These are phyloP conservation scores for Podarcis lilfordi DNA, from an alignment of 2,797 vertebrate species.

Conservation along the genomic window DNA sequence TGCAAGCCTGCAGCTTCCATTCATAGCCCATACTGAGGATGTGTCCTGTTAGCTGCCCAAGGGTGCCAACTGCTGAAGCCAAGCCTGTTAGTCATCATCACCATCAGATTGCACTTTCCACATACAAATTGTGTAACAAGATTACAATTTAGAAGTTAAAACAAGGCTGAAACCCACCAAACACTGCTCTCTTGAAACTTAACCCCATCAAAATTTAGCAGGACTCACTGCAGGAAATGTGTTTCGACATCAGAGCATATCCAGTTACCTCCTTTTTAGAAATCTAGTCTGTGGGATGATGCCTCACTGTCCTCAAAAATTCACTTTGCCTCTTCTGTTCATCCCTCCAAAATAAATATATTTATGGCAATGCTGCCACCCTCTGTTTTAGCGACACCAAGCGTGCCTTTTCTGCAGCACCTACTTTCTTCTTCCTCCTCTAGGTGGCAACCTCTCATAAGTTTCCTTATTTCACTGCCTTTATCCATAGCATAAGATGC, in stretches of 20 bases:
- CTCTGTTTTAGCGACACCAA: not conserved
- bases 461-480: not conserved
- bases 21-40: too few species aligned
- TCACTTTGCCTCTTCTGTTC: not conserved
- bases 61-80: not conserved
- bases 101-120: not conserved
- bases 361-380: not conserved
- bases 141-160: not conserved
- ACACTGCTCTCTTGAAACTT: not conserved
- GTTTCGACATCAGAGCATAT: not conserved
- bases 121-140: not conserved
- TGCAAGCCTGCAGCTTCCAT: too few species aligned
- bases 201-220: not conserved
- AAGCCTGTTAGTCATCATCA: too few species aligned
- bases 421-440: not conserved
- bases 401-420: too few species aligned
- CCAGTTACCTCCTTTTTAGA: too few species aligned
- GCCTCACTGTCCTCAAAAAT: not conserved
- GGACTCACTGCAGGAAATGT: not conserved
- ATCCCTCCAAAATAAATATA: not conserved
- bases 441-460: not conserved
- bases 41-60: not conserved
- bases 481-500: too few species aligned
- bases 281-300: not conserved
- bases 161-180: not conserved